These are phyloP conservation scores for Brenthis ino DNA, from an alignment of 2,888 invertebrate species.

Conservation along the genomic window DNA sequence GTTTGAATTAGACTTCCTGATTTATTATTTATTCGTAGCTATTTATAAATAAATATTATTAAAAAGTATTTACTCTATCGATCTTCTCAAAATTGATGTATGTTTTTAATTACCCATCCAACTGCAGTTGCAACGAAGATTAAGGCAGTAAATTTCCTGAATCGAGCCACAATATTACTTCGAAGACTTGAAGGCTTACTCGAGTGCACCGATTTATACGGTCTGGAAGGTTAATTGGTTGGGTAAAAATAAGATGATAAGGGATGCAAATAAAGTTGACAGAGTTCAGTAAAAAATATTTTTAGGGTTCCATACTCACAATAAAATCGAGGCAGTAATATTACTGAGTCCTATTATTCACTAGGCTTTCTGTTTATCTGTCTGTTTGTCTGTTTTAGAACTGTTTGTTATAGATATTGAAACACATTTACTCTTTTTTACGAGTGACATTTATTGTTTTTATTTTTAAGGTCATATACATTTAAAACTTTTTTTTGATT, in stretches of 20 bases:
- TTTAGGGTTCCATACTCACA: too few relatives aligned
- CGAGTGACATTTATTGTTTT: too few relatives aligned
- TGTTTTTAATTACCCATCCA: slow-evolving; percentile 26
- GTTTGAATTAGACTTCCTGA: too few relatives aligned
- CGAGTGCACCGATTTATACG: slow-evolving; percentile 44
- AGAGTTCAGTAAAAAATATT: not conserved
- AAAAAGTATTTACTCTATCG: too few relatives aligned
- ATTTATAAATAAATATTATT: too few relatives aligned
- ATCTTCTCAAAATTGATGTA: slow-evolving; percentile 1
- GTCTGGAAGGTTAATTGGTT: slow-evolving; percentile 51
- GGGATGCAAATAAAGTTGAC: slow-evolving; percentile 29
- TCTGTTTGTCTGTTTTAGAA: not conserved
- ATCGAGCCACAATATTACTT: slow-evolving; percentile 38
- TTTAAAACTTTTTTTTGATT: too few relatives aligned
- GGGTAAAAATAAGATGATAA: slow-evolving; percentile 34
- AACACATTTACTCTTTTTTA: too few relatives aligned
- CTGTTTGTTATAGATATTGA: not conserved
- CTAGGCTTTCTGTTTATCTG: too few relatives aligned
- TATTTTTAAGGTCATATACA: too few relatives aligned
- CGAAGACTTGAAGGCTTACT: slow-evolving; percentile 33
- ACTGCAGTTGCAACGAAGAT: slow-evolving; percentile 35
- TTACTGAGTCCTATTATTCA: too few relatives aligned
- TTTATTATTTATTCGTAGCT: too few relatives aligned
- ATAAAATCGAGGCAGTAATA: too few relatives aligned
- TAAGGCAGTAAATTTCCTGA: slow-evolving; percentile 36